Base-by-base conservation (phyloP, 2,113 vertebrate species). In the Larimichthys crocea region DNA sequence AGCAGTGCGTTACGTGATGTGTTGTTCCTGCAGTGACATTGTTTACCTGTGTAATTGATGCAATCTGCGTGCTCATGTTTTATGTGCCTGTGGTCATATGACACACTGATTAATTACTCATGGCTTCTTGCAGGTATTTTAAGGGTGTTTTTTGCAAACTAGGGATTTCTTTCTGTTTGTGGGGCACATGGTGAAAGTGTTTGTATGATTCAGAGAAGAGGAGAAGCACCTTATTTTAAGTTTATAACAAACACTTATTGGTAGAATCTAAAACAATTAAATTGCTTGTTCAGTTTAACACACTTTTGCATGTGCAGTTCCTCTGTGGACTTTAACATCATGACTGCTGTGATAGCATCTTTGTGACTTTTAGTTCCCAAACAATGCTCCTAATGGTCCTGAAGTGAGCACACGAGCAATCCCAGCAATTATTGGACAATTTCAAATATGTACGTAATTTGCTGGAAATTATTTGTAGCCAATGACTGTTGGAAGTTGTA, bases 21-120 rank as follows among this genome's bases (percentile, higher is more conserved):
- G 55, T 46, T 66, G 42, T 44, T 86, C 44, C 22, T 78, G 72
- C 59, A 56, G 44, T 52, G 74, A 76, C 53, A 44, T 68, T 69
- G 68, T 78, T 76, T 70, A 50, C 50, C 14, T 29, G 20, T 4
- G 52, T 74, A 69, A 85, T 71, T 63, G 55, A 78, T 80, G 59
- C 35, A 63, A 52, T 80, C 49, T 64, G 48, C 71, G 68, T 29
- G 29, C 53, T 65, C 16, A 63, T 65, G 22, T n/a, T 73, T 74
- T 61, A 48, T 15, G 5, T 79, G 48, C 15, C 19, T 26, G 12
- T 22, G 40, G 50, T 52, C 48, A 49, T 35, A 40, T 76, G 70
- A 72, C 10, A 4, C 17, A 48, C 42, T 24, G 11, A 62, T 70
- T 70, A 60, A 74, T 83, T 74, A 75, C 60, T 48, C 53, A 40